These are phyloP conservation scores for Loripinus fragilis DNA, from an alignment of 2,888 invertebrate species.

Conservation along the genomic window DNA sequence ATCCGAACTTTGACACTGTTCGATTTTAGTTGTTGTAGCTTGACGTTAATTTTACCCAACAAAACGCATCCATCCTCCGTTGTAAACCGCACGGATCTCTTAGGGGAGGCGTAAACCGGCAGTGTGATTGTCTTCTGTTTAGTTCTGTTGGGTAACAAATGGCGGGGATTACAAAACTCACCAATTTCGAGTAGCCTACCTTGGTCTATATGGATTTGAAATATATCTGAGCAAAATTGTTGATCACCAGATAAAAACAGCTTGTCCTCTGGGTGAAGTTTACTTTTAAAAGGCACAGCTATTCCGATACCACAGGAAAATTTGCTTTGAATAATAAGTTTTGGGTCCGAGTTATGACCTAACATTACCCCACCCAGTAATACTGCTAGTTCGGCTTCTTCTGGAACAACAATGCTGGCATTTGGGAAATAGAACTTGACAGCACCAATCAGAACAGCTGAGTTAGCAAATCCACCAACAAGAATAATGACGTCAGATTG, in stretches of 20 bases:
- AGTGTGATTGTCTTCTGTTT: slow-evolving; percentile 42
- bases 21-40: slow-evolving; percentile 28
- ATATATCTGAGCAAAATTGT: slow-evolving; percentile 56
- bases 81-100: slow-evolving; percentile 36
- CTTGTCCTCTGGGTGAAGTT: slow-evolving; percentile 56
- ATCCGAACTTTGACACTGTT: slow-evolving; percentile 26
- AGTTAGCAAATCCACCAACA: slow-evolving; percentile 56
- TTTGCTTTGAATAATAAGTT: slow-evolving; percentile 41
- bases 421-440: slow-evolving; percentile 63
- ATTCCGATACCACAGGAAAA: slow-evolving; percentile 63
- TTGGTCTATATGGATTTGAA: slow-evolving; percentile 37
- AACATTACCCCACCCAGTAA: slow-evolving; percentile 60
- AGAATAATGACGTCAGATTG: slow-evolving; percentile 53
- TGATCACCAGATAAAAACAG: slow-evolving; percentile 40
- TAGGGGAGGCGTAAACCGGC: slow-evolving; percentile 36
- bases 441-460: slow-evolving; percentile 54
- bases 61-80: slow-evolving; percentile 45
- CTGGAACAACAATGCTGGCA: slow-evolving; percentile 55
- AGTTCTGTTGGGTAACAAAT: slow-evolving; percentile 43
- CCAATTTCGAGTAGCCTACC: slow-evolving; percentile 40
- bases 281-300: slow-evolving; percentile 60
- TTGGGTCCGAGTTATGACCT: slow-evolving; percentile 55
- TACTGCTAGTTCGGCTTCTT: slow-evolving; percentile 57
- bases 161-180: slow-evolving; percentile 21
- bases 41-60: slow-evolving; percentile 50